These are phyloP conservation scores for Schizopygopsis pylzovi DNA, from an alignment of 2,797 vertebrate genomes.

Conservation along the genomic window DNA sequence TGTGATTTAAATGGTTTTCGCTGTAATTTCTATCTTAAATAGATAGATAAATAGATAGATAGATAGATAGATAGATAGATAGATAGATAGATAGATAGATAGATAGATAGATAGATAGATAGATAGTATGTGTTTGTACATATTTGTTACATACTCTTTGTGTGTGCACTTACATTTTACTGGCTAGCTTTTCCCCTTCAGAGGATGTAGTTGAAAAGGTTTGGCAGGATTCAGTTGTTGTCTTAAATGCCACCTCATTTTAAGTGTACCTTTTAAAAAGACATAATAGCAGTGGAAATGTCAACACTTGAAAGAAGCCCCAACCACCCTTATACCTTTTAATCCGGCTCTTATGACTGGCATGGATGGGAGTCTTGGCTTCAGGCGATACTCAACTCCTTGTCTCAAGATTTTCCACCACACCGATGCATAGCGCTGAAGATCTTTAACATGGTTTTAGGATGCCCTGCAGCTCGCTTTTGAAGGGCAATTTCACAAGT, in stretches of 20 bases:
- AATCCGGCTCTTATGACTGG: constrained; percentile 38
- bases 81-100: neutral
- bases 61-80: neutral
- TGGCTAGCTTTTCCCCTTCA: neutral
- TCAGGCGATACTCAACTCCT: constrained; percentile 26
- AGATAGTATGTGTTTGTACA: neutral
- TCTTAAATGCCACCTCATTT: constrained; percentile 76
- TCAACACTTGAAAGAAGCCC: constrained; percentile 59
- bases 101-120: too few species aligned
- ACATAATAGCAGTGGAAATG: constrained; percentile 77
- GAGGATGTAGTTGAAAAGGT: constrained; percentile 24
- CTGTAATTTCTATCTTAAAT: neutral
- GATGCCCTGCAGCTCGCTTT: constrained; percentile 23
- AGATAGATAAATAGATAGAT: neutral
- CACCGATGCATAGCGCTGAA: constrained; percentile 6
- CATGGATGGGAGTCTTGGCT: constrained; percentile 27
- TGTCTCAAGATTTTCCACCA: constrained; percentile 35
- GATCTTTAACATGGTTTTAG: constrained; percentile 23
- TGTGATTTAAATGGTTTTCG: neutral
- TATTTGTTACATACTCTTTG: neutral
- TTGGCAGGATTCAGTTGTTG: constrained; percentile 22
- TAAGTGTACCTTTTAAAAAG: constrained; percentile 76
- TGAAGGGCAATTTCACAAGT: constrained; percentile 27
- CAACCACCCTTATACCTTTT: constrained; percentile 9
- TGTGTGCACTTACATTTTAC: neutral